Evolutionary conservation across 2,888 invertebrate species (phyloP), one percentile per base, ranked within the genome.

Genomic region (Drosophila tripunctata): DNA sequence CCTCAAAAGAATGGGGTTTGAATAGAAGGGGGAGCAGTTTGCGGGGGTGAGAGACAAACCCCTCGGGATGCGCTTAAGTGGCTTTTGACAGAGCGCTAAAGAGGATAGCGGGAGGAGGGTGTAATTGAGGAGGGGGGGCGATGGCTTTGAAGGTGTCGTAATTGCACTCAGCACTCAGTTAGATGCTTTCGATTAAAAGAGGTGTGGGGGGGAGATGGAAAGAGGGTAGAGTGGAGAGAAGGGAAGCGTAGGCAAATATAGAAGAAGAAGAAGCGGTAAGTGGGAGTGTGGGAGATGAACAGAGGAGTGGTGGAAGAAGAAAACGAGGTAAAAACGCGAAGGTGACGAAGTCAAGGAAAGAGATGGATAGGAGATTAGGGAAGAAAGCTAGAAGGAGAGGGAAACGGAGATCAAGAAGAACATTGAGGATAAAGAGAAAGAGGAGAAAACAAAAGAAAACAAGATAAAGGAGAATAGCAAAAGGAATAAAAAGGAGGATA

Each of bases 111-210:
- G 54, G 43, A 45, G 61, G 35, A 4, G 17, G 3, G 15, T 33
- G 21, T 6, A 22, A 36, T 35, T 17, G 5, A 8, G 24, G 17
- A 44, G 33, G 17, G 7, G 17, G 51, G 27, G 40, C 31, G 21
- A 6, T 50, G 51, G 72, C 73, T 82, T 79, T 78, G 81, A 88
- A 89, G 87, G 88, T 89, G 89, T 85, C 79, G 84, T 88, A 89
- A 89, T 89, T 89, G 88, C 86, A 85, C 86, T 88, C 81, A 85
- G 73, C 85, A 76, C 68, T 31, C 44, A 21, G 67, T 44, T 67
- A 63, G 77, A 64, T 71, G 67, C 63, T 64, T 61, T 78, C 24
- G 24, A 36, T 86, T 87, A 74, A 86, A 76, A 74, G 71, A 64
- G 60, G 27, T 15, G 22, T 31, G 14, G 27, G 62, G 43, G 44